Conservation (phyloP, 2,797 vertebrate species). For the Erithacus rubecula region DNA sequence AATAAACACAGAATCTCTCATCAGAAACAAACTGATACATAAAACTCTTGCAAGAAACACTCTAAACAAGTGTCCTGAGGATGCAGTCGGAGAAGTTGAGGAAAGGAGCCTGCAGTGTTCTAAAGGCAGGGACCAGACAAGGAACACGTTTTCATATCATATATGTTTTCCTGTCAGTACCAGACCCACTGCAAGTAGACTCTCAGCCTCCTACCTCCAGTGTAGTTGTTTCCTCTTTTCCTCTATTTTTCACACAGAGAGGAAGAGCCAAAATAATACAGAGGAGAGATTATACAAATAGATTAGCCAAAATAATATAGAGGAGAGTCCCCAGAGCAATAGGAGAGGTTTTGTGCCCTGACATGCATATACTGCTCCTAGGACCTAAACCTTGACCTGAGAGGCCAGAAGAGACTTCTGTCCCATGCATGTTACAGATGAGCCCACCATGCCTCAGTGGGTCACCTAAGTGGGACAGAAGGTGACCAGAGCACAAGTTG, state of each 20-base stretch:
- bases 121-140: neutral
- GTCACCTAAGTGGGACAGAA: neutral
- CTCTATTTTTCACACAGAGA: neutral
- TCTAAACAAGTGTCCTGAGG: neutral
- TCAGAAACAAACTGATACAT: constrained; percentile 9
- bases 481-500: neutral
- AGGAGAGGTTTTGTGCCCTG: neutral
- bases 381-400: neutral
- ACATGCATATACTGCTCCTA: neutral
- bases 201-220: neutral
- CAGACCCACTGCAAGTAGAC: neutral
- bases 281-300: neutral
- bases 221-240: neutral
- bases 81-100: neutral
- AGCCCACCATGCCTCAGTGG: fast-evolving
- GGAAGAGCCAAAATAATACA: neutral
- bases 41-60: neutral
- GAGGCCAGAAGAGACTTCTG: neutral
- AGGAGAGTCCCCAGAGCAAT: neutral
- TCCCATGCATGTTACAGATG: neutral
- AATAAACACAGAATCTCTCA: neutral
- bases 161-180: neutral
- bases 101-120: neutral
- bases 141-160: fast-evolving
- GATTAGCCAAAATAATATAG: no score